Evolutionary conservation across 1,140 invertebrate genomes (phyloP), one percentile per base, ranked within the genome.

Genomic region (Trypoxylus dichotomus): DNA sequence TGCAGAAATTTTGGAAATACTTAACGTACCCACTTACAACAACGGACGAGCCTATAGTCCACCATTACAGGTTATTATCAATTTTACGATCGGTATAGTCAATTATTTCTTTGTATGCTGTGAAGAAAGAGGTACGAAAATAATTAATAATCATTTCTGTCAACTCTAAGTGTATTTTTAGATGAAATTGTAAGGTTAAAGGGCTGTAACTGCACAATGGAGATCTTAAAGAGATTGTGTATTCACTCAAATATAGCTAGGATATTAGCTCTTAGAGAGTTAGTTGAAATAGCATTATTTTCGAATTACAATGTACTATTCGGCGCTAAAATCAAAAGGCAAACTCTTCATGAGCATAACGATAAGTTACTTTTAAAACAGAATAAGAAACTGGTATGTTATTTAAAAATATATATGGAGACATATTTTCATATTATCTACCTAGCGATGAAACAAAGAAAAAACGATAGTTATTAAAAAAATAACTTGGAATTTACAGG

Each of bases 91-190:
- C 79, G 90, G 92, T 0, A 90, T 91, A 24, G 91, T 94, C 0
- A 90, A 91, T 81, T 94, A 94, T 85, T 94, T 94, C 83, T 95
- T 94, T 85, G 88, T 91, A 47, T 93, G 92, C 79, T 88, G 94
- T 74, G 89, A 88, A 60, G 88, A 93, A 83, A 85, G 89, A 86
- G 91, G 92, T 93, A 87, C 86, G 81, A 80, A 79, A 19, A 78
- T 60, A 78, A 13, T 76, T 74, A 75, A 47, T 75, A 5, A 68
- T 54, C 5, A 32, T 68, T 7, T 54, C 3, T 10, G 19, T 37
- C 5, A 37, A 37, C 32, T 37, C 24, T 27, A 58, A 37, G 10
- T 47, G 29, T 68, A 71, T 60, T 75, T 84, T 43, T 58, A 90
- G 90, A 90, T 82, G 78, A 86, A 19, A 86, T 86, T 15, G 85